phyloP scores from a whole-genome alignment of 2,113 vertebrate species.

The Stigmatopora nigra region DNA sequence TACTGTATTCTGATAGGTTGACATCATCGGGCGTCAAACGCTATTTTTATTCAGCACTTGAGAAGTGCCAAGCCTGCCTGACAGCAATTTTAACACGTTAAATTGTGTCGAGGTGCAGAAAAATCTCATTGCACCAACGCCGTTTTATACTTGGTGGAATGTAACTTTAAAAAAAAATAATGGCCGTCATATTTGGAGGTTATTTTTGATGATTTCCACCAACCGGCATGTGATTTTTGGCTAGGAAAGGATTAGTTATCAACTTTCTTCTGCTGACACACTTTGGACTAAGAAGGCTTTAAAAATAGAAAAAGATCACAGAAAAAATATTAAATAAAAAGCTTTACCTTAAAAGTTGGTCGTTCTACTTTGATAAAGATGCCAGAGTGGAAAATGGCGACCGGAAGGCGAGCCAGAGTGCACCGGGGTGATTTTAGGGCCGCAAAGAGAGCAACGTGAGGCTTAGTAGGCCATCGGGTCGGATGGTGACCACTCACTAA shows the following conservation, averaged over 20 bases:
- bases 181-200: background rate
- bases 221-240: conserved; percentile 8
- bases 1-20: conserved; percentile 13
- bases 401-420: background rate
- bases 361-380: background rate
- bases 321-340: background rate
- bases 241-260: background rate
- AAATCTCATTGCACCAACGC: background rate
- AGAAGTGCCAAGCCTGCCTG: conserved; percentile 24
- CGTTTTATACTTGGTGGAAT: background rate
- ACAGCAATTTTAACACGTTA: conserved; percentile 14
- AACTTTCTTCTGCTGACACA: background rate
- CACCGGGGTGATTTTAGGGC: conserved; percentile 10
- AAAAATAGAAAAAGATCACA: background rate
- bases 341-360: background rate
- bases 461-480: conserved; percentile 12
- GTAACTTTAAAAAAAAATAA: too few relatives aligned
- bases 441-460: conserved; percentile 12
- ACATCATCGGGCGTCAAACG: conserved; percentile 28
- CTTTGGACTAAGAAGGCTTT: background rate
- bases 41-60: conserved; percentile 60
- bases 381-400: background rate
- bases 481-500: background rate
- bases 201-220: conserved; percentile 8
- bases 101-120: background rate